A percentile compares a stretch with the other conserved stretches of the same genome.
These are phyloP conservation scores for Diplodus puntazzo DNA, from an alignment of 2,797 vertebrate species.

Conservation along the genomic window DNA sequence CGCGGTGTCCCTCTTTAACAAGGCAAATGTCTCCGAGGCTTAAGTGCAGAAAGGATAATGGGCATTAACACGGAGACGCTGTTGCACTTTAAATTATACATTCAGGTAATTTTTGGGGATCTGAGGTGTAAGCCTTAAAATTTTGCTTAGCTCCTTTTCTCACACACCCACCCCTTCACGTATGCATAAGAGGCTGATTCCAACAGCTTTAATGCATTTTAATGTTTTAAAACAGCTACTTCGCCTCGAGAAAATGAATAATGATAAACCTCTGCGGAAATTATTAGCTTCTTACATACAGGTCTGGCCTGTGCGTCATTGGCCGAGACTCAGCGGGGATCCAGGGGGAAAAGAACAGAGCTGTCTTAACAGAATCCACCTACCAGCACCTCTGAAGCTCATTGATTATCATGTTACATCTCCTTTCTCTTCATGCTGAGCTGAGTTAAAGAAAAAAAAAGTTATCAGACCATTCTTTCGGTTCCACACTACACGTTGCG, in stretches of 20 bases:
- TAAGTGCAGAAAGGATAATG: conserved; percentile 10
- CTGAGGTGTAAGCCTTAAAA: conserved; percentile 10
- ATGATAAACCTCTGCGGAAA: conserved; percentile 28
- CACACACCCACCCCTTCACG: background rate
- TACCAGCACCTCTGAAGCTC: background rate
- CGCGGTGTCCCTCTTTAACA: background rate
- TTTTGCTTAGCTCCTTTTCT: conserved; percentile 10
- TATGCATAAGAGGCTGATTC: conserved; percentile 7
- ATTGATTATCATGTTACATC: background rate
- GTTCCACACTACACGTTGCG: background rate
- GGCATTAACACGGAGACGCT: conserved; percentile 1
- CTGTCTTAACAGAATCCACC: background rate
- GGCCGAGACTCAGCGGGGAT: background rate
- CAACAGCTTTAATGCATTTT: conserved; percentile 18
- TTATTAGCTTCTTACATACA: conserved; percentile 12
- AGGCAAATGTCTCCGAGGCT: background rate
- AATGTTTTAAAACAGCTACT: conserved; percentile 14
- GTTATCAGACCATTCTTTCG: background rate
- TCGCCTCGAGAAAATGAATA: conserved; percentile 11
- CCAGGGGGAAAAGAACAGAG: background rate
- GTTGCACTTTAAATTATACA: conserved; percentile 16
- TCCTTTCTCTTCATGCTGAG: conserved; percentile 1
- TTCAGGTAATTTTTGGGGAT: conserved; percentile 1
- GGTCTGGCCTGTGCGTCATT: background rate
- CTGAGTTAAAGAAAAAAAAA: background rate